These are phyloP conservation scores for Crypturellus tataupa DNA, from an alignment of 2,797 vertebrate genomes.

Conservation along the genomic window DNA sequence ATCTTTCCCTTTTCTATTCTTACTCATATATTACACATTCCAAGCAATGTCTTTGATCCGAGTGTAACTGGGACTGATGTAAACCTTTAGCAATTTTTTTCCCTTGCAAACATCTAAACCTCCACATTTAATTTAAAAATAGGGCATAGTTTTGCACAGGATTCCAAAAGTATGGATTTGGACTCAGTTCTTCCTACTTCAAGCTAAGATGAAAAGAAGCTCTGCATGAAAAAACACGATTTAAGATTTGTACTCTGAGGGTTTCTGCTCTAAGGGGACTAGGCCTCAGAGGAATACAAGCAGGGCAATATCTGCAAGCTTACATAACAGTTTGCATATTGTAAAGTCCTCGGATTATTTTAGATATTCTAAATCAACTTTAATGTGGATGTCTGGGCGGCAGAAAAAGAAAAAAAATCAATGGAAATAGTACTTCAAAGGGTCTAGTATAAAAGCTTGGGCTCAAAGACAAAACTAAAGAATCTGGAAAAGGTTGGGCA, in stretches of 20 bases:
- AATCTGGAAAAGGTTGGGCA: not conserved
- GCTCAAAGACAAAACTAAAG: not conserved
- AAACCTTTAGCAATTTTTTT: not conserved
- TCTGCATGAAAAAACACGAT: not conserved
- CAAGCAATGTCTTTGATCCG: not conserved
- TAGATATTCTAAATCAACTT: not conserved
- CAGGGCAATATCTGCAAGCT: not conserved
- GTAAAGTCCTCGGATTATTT: not conserved
- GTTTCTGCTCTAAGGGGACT: not conserved
- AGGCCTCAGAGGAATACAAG: not conserved
- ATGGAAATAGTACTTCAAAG: not conserved
- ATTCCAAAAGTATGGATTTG: not conserved
- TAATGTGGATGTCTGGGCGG: not conserved
- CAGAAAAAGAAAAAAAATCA: rapidly evolving
- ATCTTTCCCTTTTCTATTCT: not conserved
- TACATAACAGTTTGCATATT: not conserved
- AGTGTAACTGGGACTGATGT: rapidly evolving
- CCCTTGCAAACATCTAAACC: not conserved
- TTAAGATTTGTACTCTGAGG: not conserved
- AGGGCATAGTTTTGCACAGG: rapidly evolving
- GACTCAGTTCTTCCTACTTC: not conserved
- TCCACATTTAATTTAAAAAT: not conserved
- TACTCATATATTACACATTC: not conserved
- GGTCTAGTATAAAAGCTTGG: not conserved
- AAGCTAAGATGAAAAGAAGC: not conserved